These are phyloP conservation scores for Eubasilissa regina DNA, from an alignment of 1,140 invertebrate genomes.

Conservation along the genomic window DNA sequence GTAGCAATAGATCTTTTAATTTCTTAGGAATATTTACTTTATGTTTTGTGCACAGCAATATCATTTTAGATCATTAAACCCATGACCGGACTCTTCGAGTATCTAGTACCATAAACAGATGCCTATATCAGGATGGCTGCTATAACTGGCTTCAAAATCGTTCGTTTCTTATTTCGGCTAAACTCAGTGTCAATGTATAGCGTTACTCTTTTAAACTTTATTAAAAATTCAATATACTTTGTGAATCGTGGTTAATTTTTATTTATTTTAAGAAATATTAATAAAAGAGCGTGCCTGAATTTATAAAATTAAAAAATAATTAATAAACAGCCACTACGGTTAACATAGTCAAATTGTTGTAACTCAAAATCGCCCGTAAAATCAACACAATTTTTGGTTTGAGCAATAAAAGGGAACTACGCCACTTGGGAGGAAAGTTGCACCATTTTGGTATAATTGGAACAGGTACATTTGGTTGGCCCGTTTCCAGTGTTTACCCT, in stretches of 20 bases:
- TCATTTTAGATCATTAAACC: neutral
- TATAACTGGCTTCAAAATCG: too few species aligned
- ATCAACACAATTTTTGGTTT: slow-evolving; percentile 31
- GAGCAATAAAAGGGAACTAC: slow-evolving; percentile 47
- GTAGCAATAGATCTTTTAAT: neutral
- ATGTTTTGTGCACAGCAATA: neutral
- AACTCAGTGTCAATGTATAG: too few species aligned
- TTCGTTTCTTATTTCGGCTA: too few species aligned
- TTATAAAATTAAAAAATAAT: too few species aligned
- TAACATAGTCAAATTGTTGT: neutral
- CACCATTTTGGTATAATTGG: slow-evolving; percentile 52
- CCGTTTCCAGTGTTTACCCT: slow-evolving; percentile 56
- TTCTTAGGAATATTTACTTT: too few species aligned
- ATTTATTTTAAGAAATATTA: too few species aligned
- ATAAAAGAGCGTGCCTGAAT: neutral
- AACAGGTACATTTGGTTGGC: slow-evolving; percentile 45
- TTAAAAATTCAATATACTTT: too few species aligned
- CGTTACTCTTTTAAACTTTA: too few species aligned
- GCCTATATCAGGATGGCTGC: too few species aligned
- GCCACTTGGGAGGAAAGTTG: slow-evolving; percentile 52
- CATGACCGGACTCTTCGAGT: neutral
- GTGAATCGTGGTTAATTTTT: too few species aligned
- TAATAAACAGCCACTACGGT: neutral
- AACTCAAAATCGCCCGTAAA: neutral
- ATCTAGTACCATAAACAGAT: neutral